Evolutionary conservation across 2,888 invertebrate species (phyloP).

Genomic region (Cantharis nigra): DNA sequence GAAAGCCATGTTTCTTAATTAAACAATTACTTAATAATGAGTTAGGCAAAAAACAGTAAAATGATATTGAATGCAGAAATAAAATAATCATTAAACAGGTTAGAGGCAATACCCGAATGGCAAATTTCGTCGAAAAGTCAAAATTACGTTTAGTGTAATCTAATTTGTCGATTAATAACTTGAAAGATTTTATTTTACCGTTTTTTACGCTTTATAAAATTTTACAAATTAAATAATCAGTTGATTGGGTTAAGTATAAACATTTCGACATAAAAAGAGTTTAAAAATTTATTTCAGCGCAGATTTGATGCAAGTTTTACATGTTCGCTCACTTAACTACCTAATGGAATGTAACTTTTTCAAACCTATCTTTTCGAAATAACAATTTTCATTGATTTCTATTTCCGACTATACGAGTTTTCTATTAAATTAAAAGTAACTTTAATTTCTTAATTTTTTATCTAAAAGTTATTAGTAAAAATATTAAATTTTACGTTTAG

Average conservation of each 20-base stretch:
- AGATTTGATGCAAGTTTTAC: background rate
- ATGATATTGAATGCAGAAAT: no score
- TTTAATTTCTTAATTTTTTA: background rate
- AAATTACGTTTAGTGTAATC: background rate
- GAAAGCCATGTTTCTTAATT: no score
- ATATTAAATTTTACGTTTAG: background rate
- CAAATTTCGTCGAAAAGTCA: background rate
- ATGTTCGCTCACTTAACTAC: background rate
- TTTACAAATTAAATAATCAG: background rate
- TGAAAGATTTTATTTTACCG: background rate
- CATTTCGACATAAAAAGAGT: background rate
- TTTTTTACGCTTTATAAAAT: background rate
- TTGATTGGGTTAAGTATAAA: background rate
- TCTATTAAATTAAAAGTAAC: background rate
- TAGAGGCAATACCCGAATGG: no score
- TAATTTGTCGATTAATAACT: background rate
- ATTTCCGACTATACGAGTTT: background rate
- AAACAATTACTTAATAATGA: no score
- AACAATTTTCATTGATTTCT: background rate
- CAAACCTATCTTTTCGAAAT: background rate
- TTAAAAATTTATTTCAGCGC: background rate
- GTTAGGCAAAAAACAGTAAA: no score
- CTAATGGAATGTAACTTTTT: background rate
- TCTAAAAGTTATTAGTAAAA: background rate
- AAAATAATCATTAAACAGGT: no score